A percentile compares a stretch with the other conserved stretches of the same genome.
These are phyloP conservation scores for Chiloscyllium punctatum DNA, from an alignment of 2,797 vertebrate species.

Conservation along the genomic window DNA sequence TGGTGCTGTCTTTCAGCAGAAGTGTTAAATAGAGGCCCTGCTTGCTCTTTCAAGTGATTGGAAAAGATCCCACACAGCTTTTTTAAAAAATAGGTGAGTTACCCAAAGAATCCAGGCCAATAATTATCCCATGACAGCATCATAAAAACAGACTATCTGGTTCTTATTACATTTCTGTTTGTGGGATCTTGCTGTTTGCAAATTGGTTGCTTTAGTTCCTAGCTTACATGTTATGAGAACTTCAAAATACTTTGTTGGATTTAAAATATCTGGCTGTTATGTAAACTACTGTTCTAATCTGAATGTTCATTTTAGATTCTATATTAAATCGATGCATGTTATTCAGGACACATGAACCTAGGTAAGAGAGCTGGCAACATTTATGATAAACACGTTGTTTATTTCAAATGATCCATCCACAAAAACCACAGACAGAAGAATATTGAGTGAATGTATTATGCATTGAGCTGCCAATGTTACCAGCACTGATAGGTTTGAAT, in stretches of 20 bases:
- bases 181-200: not conserved
- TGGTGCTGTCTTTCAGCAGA: not conserved
- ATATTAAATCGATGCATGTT: not conserved
- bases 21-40: not conserved
- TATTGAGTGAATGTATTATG: not conserved
- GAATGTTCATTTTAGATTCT: not conserved
- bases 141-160: not conserved
- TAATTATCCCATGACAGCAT: not conserved
- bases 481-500: not conserved
- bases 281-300: not conserved
- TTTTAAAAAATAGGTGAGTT: not conserved
- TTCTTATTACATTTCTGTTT: not conserved
- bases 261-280: not conserved
- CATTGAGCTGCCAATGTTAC: not conserved
- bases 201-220: not conserved
- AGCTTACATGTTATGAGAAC: not conserved
- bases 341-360: not conserved
- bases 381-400: not conserved
- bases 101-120: not conserved
- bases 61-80: not conserved
- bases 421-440: not conserved
- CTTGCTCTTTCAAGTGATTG: not conserved
- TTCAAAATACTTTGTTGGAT: not conserved
- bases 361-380: not conserved
- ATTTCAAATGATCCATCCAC: not conserved